Evolutionary conservation across 2,888 invertebrate genomes (phyloP).

Genomic region (Eulithis testata): DNA sequence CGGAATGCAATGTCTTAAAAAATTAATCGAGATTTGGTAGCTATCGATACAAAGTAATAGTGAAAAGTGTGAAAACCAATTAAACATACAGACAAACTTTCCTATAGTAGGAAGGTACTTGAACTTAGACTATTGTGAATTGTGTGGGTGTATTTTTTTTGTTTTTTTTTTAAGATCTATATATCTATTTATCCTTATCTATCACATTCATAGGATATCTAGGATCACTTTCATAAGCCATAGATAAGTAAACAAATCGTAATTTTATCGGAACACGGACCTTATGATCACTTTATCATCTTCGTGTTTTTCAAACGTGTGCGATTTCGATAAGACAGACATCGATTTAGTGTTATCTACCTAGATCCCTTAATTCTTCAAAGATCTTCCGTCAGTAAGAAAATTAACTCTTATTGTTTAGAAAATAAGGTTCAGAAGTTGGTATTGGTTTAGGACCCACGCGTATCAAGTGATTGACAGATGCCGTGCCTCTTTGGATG

Average conservation of each 20-base stretch:
- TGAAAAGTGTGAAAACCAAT: too few species aligned
- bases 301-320: background rate
- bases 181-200: too few species aligned
- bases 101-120: too few species aligned
- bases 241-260: slow-evolving; percentile 2
- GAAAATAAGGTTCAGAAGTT: slow-evolving; percentile 12
- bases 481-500: background rate
- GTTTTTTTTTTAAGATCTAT: too few species aligned
- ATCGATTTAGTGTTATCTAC: slow-evolving; percentile 35
- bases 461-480: slow-evolving; percentile 20
- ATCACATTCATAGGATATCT: too few species aligned
- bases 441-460: slow-evolving; percentile 3
- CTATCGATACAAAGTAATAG: too few species aligned
- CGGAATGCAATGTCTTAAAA: too few species aligned
- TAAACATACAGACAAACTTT: too few species aligned
- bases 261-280: slow-evolving; percentile 16
- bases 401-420: slow-evolving; percentile 16
- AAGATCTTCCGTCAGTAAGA: slow-evolving; percentile 14
- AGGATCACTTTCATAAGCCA: too few species aligned
- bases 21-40: too few species aligned
- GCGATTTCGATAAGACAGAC: slow-evolving; percentile 30
- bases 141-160: too few species aligned
- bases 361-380: slow-evolving; percentile 28
- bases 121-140: too few species aligned
- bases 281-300: slow-evolving; percentile 7